Conservation (phyloP, 1,140 invertebrate genomes). For the Aleiodes sp. region DNA sequence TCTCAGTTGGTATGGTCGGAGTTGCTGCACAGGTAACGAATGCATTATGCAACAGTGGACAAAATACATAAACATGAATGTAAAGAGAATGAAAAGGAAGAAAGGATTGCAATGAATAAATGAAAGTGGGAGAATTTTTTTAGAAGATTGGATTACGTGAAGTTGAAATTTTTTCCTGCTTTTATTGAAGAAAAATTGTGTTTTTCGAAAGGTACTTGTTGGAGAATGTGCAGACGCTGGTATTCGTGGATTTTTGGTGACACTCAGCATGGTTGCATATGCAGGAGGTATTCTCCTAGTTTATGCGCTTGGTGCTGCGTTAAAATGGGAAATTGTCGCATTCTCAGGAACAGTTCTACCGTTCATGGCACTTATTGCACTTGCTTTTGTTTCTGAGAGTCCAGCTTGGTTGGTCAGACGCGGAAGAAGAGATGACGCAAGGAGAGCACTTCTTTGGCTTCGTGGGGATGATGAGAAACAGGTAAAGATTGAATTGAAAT, state of each 20-base stretch:
- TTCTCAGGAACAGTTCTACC: conserved; percentile 71
- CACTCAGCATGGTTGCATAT: conserved; percentile 74
- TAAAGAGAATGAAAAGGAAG: conserved; percentile 7
- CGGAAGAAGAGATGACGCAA: conserved; percentile 71
- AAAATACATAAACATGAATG: conserved; percentile 13
- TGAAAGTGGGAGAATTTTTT: too few relatives aligned
- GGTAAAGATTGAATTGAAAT: conserved; percentile 55
- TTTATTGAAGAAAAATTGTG: conserved; percentile 17
- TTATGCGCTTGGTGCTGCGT: conserved; percentile 72
- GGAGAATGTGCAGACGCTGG: conserved; percentile 78
- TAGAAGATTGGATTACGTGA: too few relatives aligned
- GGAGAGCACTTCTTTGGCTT: conserved; percentile 73
- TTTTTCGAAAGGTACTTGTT: conserved; percentile 71
- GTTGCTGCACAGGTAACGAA: conserved; percentile 72
- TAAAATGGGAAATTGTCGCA: conserved; percentile 75
- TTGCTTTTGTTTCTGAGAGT: conserved; percentile 76
- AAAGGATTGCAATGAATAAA: background rate
- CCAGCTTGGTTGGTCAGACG: conserved; percentile 76
- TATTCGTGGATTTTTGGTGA: conserved; percentile 73
- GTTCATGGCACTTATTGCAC: conserved; percentile 65
- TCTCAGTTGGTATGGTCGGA: conserved; percentile 75
- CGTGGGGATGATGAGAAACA: conserved; percentile 68
- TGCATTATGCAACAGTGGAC: too few relatives aligned
- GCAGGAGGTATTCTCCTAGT: conserved; percentile 77
- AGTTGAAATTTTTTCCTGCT: background rate